Percentiles rank a stretch among this genome's conserved stretches.
Evolutionary conservation across 2,888 invertebrate species (phyloP).

Genomic region (Aricia artaxerxes): DNA sequence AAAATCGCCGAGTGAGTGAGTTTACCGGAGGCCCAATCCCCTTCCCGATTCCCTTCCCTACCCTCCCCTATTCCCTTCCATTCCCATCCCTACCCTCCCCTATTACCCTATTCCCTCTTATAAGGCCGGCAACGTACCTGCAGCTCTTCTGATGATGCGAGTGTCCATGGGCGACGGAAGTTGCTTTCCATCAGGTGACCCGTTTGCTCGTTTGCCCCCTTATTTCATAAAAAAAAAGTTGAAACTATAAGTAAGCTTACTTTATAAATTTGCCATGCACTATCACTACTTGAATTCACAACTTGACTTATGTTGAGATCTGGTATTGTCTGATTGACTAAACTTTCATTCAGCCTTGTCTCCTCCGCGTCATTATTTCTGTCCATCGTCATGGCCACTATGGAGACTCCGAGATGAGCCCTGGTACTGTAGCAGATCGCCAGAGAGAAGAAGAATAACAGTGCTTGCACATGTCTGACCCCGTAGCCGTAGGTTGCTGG

Average conservation of each 20-base stretch:
- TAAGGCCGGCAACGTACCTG: no score
- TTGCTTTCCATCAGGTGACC: no score
- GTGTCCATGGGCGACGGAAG: no score
- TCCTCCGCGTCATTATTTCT: not conserved
- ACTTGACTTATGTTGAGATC: not conserved
- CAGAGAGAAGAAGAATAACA: slow-evolving; percentile 49
- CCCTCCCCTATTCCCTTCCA: no score
- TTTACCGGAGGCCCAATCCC: no score
- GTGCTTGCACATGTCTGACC: slow-evolving; percentile 54
- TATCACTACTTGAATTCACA: slow-evolving; percentile 24
- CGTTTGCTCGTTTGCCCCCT: no score
- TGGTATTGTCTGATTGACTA: not conserved
- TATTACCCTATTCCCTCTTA: no score
- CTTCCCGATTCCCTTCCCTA: no score
- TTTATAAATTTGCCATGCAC: slow-evolving; percentile 42
- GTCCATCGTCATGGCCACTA: slow-evolving; percentile 57
- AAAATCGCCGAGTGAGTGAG: no score
- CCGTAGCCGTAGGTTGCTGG: slow-evolving; percentile 51
- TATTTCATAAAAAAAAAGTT: not conserved
- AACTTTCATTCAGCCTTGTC: not conserved
- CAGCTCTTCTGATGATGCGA: no score
- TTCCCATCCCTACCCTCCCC: no score
- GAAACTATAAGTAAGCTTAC: slow-evolving; percentile 36
- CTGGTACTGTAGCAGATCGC: slow-evolving; percentile 48
- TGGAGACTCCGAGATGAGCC: slow-evolving; percentile 57